Evolutionary conservation across 2,113 vertebrate species (phyloP), one percentile per base, ranked within the genome.

Genomic region (Murina feae): DNA sequence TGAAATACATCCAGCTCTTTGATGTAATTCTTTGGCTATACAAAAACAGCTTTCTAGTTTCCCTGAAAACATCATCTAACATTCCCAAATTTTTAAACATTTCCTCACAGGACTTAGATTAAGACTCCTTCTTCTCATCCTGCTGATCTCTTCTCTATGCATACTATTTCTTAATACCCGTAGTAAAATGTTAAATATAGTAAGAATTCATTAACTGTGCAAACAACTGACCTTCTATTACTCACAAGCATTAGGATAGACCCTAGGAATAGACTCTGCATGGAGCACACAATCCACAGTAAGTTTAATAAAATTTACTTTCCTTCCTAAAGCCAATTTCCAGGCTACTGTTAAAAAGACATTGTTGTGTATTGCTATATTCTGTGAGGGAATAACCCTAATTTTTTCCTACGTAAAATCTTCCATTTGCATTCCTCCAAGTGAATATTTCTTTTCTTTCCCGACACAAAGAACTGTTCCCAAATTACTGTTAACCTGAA

Each of bases 301-400:
- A 89, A 75, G 16, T 53, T 89, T 79, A 71, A 28, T 28, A 44
- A 89, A 81, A 84, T 66, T 65, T 28, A 84, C 63, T 94, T 76
- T 78, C 20, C 32, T 91, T 9, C 21, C 21, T 42, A 44, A 95
- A 93, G 94, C 89, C 55, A 91, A 91, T 95, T 97, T 91, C 53
- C 28, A 87, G 58, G 16, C 60, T 30, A 86, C 42, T 81, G 30
- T 94, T 72, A 97, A 9, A 74, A 84, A 93, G 32, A 83, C 4
- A 37, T 6, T 20, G 30, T 10, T 44, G 10, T 28, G 47, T 49
- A 93, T 68, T 91, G 44, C 85, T 89, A 81, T 18, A 81, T 39
- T 84, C 35, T 69, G 39, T 90, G 30, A 89, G 14, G 89, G 32
- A 93, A 94, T 49, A 86, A 93, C 9, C 25, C n/a, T 55, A 65